Evolutionary conservation across 2,888 invertebrate genomes (phyloP), one percentile per base, ranked within the genome.

Genomic region (Lymantria dispar): DNA sequence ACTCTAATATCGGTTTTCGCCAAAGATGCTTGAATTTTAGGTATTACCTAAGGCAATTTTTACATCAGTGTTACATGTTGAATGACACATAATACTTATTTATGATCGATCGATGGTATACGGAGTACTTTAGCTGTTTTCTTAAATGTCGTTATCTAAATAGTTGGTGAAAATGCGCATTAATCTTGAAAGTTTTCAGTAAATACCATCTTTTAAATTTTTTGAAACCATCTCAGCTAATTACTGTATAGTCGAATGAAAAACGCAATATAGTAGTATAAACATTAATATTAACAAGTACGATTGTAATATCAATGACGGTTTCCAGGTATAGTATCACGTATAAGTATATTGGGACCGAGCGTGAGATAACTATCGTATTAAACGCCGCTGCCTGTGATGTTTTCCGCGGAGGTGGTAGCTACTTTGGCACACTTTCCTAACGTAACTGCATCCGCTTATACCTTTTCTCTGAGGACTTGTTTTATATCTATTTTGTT

Each of bases 361-460:
- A 67, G 71, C 72, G 70, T 74, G 74, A 77, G 78, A 79, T 82
- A 75, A 70, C 70, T 78, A 80, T 76, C 72, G 56, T 65, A 63
- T 54, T 63, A 58, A 62, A 61, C 67, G 68, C 66, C 65, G 68
- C 69, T 59, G 58, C 60, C 68, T 75, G 70, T 74, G 75, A 77
- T 71, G 71, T 70, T 66, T 66, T 66, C 54, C 56, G 68, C 71
- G 68, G 72, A 72, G 64, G 72, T 72, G 66, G 66, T 72, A 64
- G 65, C 69, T 67, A 76, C 69, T 73, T 70, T 77, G 87, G 72
- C 86, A 83, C 76, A 88, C 88, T 88, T 89, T 86, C 85, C 77
- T 83, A 76, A 79, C 71, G 72, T 67, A 75, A 78, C 75, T 72
- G 75, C 76, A 84, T 86, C 85, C 85, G 86, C 76, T 66, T 80